Base-by-base conservation (phyloP, 1,140 invertebrate genomes). In the Samia ricini region DNA sequence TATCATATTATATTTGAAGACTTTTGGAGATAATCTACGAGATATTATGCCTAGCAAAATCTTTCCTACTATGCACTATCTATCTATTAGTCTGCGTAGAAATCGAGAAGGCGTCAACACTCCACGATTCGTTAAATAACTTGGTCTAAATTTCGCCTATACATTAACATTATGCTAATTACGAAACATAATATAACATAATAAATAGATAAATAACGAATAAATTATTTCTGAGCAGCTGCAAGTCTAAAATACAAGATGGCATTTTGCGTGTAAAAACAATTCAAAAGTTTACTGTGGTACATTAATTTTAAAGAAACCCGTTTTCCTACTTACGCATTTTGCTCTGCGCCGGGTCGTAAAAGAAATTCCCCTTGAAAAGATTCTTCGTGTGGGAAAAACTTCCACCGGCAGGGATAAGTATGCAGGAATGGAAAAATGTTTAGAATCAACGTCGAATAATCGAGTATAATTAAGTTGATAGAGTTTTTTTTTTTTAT, bases 231-330 rank as follows among this genome's bases (percentile, higher is more conserved):
- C 50, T 1, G 10, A 10, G 21, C 4, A 24, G 54, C 54, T 56
- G 10, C 54, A 6, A 12, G 54, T 8, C 54, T 56, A 56, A 8
- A 8, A 15, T 24, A 1, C 54, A 56, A 56, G 23, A 26, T 26
- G 54, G 22, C 54, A 56, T 56, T 18, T n/a, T 24, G 54, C 54
- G 54, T 56, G 54, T 24, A 56, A 56, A 22, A 56, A 24, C 23
- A 56, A 57, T 57, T 57, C 20, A 20, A 57, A 57, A 57, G 5
- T 20, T 33, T 57, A 42, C 33, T 36, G 24, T 20, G n/a, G 26
- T 19, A 24, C 18, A 57, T 57, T 33, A 33, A 57, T 57, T 57
- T 57, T 20, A 57, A 57, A 21, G n/a, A 57, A 57, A 57, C 19
- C 26, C 56, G 21, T 15, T 20, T 33, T 36, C 20, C 33, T 42